Base-by-base conservation (phyloP, 2,797 vertebrate species). In the Nannoperca obscura region DNA sequence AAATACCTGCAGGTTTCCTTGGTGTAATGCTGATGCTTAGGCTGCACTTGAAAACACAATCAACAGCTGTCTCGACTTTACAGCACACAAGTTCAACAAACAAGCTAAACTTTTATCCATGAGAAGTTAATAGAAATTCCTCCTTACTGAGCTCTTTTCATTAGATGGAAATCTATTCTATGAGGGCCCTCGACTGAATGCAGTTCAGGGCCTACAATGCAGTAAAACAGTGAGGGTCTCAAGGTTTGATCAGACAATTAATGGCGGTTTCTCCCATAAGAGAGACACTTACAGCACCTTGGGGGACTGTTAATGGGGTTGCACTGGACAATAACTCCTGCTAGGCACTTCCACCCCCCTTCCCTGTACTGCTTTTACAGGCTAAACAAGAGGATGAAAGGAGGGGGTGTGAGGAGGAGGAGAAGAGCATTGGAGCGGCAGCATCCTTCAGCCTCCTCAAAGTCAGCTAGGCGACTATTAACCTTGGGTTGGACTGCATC, bases 401-500 rank as follows among this genome's bases (percentile, higher is more conserved):
- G 77, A 80, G 82, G 73, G 70, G 71, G 78, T 24, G 76, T 74
- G 59, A 72, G 68, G 78, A 79, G 83, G 84, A 81, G 63, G 80
- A 83, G 77, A 63, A 40, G 85, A 74, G 77, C 71, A 75, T 52
- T 20, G 20, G 82, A 84, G 85, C 78, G 27, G 74, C 81, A 78
- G 92, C 86, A 93, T 93, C 88, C 85, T 89, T 93, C 92, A 92
- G 91, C 81, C 80, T 72, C 88, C 88, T 94, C 91, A 94, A 94
- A 94, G 94, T 94, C 92, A 93, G 84, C 88, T 76, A 72, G 86
- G 92, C 86, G 54, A 86, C 94, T 92, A 95, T 95, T 95, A 95
- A 96, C 95, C 95, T 96, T 96, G 95, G 81, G 85, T 85, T 89
- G 92, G 93, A 94, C 89, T 86, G 88, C 94, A 93, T 77, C 80